Evolutionary conservation across 2,888 invertebrate species (phyloP).

Genomic region (Phragmatobia fuliginosa): DNA sequence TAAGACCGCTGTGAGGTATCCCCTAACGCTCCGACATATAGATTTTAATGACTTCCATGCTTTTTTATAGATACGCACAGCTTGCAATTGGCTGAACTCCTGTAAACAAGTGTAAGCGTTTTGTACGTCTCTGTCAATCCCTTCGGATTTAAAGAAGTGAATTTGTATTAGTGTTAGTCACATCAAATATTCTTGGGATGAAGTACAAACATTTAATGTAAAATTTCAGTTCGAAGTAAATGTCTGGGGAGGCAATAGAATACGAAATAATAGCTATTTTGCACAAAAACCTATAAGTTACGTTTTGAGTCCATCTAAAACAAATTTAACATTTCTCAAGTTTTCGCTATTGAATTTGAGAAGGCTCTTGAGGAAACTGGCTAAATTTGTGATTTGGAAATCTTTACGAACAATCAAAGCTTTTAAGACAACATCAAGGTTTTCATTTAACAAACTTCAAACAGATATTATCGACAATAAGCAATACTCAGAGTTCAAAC

Average conservation of each 20-base stretch:
- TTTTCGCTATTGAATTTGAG: neutral
- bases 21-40: too few species aligned
- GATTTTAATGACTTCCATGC: too few species aligned
- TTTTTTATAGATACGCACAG: too few species aligned
- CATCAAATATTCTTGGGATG: neutral
- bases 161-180: neutral
- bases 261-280: neutral
- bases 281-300: neutral
- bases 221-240: neutral
- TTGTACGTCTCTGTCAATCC: neutral
- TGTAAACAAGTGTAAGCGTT: neutral
- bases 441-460: constrained; percentile 31
- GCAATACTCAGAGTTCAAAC: constrained; percentile 48
- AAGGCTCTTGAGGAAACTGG: neutral
- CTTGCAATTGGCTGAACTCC: too few species aligned
- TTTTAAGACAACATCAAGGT: constrained; percentile 11
- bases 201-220: neutral
- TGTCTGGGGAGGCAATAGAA: neutral
- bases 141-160: neutral
- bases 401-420: constrained; percentile 5
- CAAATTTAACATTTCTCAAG: constrained; percentile 2
- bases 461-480: constrained; percentile 41
- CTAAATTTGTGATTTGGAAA: neutral
- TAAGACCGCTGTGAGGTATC: too few species aligned
- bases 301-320: neutral